phyloP scores from a whole-genome alignment of 1,140 invertebrate genomes.

The Drosophila sproati region DNA sequence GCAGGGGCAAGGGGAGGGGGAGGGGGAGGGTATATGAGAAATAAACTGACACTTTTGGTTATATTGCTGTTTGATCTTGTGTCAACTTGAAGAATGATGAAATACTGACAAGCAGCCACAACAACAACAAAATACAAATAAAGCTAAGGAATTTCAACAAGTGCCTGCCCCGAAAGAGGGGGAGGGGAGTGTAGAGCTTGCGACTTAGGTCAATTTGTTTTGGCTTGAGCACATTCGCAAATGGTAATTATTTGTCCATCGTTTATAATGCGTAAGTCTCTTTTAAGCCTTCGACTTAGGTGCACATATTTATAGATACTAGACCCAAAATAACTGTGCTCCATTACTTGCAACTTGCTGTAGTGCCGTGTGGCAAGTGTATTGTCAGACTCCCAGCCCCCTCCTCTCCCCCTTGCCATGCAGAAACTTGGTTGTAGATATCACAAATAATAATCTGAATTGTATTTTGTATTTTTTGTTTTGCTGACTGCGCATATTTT shows the following conservation, averaged over 20 bases:
- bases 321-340: slow-evolving; percentile 25
- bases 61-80: slow-evolving; percentile 56
- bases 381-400: not conserved
- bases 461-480: slow-evolving; percentile 4
- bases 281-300: slow-evolving; percentile 4
- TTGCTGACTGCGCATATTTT: slow-evolving; percentile 33
- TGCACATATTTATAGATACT: slow-evolving; percentile 23
- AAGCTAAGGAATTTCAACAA: slow-evolving; percentile 33
- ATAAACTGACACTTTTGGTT: slow-evolving; percentile 41
- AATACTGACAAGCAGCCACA: slow-evolving; percentile 38
- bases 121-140: not conserved
- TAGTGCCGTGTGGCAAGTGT: slow-evolving; percentile 41
- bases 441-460: slow-evolving; percentile 1
- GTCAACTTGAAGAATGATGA: slow-evolving; percentile 57
- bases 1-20: not conserved
- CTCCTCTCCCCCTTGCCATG: too few relatives aligned
- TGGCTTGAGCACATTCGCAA: slow-evolving; percentile 11
- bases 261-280: not conserved
- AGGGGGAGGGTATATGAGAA: not conserved
- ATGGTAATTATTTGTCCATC: not conserved
- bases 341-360: slow-evolving; percentile 12
- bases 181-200: not conserved
- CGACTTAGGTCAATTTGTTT: slow-evolving; percentile 40
- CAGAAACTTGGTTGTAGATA: not conserved
- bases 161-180: not conserved